Evolutionary conservation across 1,140 invertebrate species (phyloP), one percentile per base, ranked within the genome.

Genomic region (Cotesia glomerata): DNA sequence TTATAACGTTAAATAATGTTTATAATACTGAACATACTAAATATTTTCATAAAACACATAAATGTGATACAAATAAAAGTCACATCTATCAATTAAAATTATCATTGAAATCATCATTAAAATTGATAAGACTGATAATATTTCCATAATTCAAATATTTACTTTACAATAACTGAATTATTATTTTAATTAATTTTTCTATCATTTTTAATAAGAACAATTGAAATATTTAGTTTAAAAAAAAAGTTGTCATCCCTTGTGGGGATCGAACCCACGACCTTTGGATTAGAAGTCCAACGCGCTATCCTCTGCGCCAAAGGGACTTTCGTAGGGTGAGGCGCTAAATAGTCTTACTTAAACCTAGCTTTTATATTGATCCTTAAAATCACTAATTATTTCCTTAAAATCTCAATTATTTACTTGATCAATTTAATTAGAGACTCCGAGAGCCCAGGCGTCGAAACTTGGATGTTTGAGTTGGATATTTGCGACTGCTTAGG

Each of bases 211-310:
- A 26, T 26, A 26, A 9, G 32, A 36, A 56, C 7, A 13, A 8
- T 7, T 56, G 26, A 35, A 34, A 13, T 2, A 35, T 69, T 45
- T 11, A 54, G 52, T 49, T 36, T 49, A 62, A 63, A 14, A 77
- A 81, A 80, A 79, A 73, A 69, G 66, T 76, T 62, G 45, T 72
- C 87, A 88, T 89, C 88, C 88, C 88, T 89, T 87, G 87, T 87
- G 88, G 88, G 88, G 87, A 88, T 89, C 88, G 88, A 89, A 89
- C 88, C 88, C 88, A 88, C 88, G 87, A 87, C 85, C 87, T 88
- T 88, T 89, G 85, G 87, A 88, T 88, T 88, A 88, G 86, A 89
- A 89, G 87, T 88, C 87, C 86, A 88, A 88, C 87, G 85, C 86
- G 87, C 87, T 88, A 88, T 87, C 86, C 87, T 86, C 86, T 88